Base-by-base conservation (phyloP, 2,797 vertebrate species). In the Mus minutoides region DNA sequence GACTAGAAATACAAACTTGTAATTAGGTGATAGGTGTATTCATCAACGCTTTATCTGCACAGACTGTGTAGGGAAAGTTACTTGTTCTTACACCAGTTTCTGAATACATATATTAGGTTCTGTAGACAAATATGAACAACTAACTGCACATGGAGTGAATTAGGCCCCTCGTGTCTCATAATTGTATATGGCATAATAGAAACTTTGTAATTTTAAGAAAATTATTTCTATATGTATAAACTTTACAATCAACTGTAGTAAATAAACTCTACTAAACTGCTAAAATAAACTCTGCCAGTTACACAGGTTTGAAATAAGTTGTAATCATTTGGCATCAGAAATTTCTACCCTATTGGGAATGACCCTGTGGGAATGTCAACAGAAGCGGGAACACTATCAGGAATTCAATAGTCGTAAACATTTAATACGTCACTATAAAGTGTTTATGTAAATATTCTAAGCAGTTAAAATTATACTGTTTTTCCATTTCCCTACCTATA, bases 1-100 rank as follows among this genome's bases (percentile, higher is more conserved):
- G 92, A 96, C 76, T 92, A 79, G 91, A 96, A 93, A 94, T 95
- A 96, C 78, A 96, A 96, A 97, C 94, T 96, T 97, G 89, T 90
- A 97, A 96, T 97, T 96, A 97, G 76, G 83, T 94, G 91, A 95
- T 96, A 92, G 94, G 87, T 56, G 75, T 97, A 91, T 96, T 96
- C 95, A 97, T 96, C 91, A 94, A 96, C 90, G 75, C 86, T 92
- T 96, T 54, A 58, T 92, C 91, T 96, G 58, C 79, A 91, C 62
- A 92, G 92, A 92, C 54, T 95, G 90, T 95, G 24, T 60, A 90
- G 40, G 91, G n/a, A 93, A 11, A 67, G 12, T 17, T 3, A n/a
- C 67, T 91, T 16, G 88, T 92, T 90, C 84, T 95, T 58, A 60
- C 17, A 54, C 78, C 7, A 31, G 12, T 94, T 96, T 40, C 76